Evolutionary conservation across 2,797 vertebrate species (phyloP).

Genomic region (Gymnoscopelus microlampas): DNA sequence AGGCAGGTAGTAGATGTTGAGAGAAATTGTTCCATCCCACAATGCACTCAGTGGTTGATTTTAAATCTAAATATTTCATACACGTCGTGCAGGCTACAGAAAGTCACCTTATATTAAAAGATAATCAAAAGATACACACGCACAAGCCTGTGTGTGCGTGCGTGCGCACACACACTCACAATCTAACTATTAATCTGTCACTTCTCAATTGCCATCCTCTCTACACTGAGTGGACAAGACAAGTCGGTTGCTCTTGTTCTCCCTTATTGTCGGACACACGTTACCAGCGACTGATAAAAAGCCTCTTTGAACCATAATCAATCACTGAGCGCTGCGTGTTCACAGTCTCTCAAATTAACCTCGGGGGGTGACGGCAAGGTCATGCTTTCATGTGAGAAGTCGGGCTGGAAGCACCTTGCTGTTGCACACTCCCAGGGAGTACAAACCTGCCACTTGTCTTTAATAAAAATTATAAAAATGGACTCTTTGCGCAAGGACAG

Average conservation of each 20-base stretch:
- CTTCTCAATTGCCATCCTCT: constrained; percentile 31
- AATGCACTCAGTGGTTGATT: neutral
- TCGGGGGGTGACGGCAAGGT: constrained; percentile 47
- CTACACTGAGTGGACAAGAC: constrained; percentile 25
- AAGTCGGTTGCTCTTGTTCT: constrained; percentile 36
- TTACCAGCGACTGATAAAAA: constrained; percentile 58
- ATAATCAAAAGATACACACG: constrained; percentile 17
- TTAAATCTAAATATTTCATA: constrained; percentile 25
- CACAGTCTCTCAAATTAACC: constrained; percentile 62
- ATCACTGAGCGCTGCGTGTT: constrained; percentile 37
- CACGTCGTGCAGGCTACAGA: neutral
- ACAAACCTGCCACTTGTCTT: constrained; percentile 38
- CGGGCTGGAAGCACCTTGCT: constrained; percentile 2
- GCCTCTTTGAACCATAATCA: constrained; percentile 68
- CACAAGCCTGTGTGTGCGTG: neutral
- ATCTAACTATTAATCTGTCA: neutral
- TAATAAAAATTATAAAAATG: neutral
- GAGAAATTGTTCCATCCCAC: neutral
- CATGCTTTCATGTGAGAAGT: constrained; percentile 51
- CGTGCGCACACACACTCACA: constrained; percentile 10
- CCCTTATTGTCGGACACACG: constrained; percentile 18
- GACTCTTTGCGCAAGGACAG: constrained; percentile 9
- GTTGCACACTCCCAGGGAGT: constrained; percentile 14
- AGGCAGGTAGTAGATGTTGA: no score
- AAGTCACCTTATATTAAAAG: no score